phyloP scores from a whole-genome alignment of 2,113 vertebrate genomes.

The Hyla sarda region DNA sequence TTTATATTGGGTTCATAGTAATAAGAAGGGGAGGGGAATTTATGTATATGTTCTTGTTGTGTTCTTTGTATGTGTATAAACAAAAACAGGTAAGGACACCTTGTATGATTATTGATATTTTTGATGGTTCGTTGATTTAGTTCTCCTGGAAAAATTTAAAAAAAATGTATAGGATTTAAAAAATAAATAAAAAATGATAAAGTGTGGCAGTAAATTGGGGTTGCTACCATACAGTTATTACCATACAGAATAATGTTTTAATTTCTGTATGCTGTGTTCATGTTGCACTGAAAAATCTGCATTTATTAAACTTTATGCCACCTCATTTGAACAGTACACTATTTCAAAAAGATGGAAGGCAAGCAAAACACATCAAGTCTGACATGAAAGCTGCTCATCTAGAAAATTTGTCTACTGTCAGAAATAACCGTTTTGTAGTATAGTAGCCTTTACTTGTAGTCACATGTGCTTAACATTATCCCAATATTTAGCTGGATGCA shows the following conservation, averaged over 20 bases:
- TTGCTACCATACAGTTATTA: not conserved
- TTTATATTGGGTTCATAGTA: too few relatives aligned
- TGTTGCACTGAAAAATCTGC: not conserved
- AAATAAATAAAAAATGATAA: too few relatives aligned
- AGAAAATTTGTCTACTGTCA: not conserved
- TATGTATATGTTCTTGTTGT: too few relatives aligned
- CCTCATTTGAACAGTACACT: not conserved
- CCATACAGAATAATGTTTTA: not conserved
- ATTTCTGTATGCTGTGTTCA: not conserved
- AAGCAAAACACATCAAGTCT: not conserved
- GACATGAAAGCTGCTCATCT: not conserved
- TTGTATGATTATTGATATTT: too few relatives aligned
- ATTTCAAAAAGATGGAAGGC: too few relatives aligned
- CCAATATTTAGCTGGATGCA: not conserved
- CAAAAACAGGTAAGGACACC: too few relatives aligned
- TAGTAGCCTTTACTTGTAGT: not conserved
- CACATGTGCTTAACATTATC: not conserved
- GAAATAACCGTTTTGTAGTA: not conserved
- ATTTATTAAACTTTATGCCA: not conserved
- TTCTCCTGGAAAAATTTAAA: too few relatives aligned
- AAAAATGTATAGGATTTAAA: too few relatives aligned
- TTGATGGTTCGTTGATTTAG: too few relatives aligned
- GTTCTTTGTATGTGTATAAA: too few relatives aligned
- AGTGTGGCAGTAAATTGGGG: not conserved
- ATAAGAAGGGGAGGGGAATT: too few relatives aligned